Conservation (phyloP, 2,797 vertebrate genomes). For the Urophycis tenuis region DNA sequence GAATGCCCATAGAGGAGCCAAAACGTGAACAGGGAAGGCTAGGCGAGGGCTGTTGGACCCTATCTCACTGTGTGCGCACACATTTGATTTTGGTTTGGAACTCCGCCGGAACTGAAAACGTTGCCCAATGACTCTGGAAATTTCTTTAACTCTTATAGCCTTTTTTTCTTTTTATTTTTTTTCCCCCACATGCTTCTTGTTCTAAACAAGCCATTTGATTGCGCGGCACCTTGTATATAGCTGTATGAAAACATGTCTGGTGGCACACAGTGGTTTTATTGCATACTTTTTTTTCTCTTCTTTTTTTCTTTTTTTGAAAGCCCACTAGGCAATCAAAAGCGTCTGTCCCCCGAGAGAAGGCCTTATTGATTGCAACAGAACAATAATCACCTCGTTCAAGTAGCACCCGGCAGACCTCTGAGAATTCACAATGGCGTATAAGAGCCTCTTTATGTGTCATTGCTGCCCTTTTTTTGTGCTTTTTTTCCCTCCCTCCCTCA, state of each 20-base stretch:
- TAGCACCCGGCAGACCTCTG: constrained; percentile 13
- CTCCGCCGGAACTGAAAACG: no score
- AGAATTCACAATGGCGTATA: constrained; percentile 21
- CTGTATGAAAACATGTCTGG: not conserved
- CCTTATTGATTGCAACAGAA: constrained; percentile 35
- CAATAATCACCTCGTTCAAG: constrained; percentile 36
- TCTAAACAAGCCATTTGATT: no score
- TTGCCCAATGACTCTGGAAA: no score
- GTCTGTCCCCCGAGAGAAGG: constrained; percentile 13
- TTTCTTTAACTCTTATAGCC: no score
- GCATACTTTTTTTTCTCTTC: not conserved
- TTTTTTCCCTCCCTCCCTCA: not conserved
- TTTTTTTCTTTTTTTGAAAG: no score
- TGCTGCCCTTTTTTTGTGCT: not conserved
- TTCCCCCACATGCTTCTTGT: not conserved
- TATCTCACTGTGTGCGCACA: no score
- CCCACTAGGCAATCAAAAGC: constrained; percentile 23
- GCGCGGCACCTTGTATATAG: no score
- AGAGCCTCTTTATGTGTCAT: not conserved
- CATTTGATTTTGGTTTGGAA: no score
- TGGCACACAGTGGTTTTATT: not conserved
- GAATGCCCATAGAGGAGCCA: no score
- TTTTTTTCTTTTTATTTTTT: no score
- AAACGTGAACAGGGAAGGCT: no score
- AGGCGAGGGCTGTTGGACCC: no score